A percentile compares a stretch with the other conserved stretches of the same genome.
Evolutionary conservation across 1,140 invertebrate genomes (phyloP).

Genomic region (Aphelenchoides besseyi): DNA sequence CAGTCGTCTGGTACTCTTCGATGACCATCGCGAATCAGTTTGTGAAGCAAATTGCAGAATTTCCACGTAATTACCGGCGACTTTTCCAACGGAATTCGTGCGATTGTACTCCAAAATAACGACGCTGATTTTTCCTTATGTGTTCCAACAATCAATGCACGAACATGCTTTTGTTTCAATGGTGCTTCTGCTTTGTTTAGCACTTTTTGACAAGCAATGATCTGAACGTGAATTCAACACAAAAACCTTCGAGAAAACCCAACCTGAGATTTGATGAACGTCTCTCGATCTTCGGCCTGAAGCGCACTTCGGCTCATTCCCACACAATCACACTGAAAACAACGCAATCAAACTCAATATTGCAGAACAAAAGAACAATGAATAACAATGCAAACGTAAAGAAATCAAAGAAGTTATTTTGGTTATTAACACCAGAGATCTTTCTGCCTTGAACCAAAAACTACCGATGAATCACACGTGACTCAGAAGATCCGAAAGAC

Average conservation of each 20-base stretch:
- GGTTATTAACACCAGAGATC: no score
- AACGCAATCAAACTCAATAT: not conserved
- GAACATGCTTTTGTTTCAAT: constrained; percentile 61
- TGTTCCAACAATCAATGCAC: constrained; percentile 59
- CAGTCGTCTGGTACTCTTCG: constrained; percentile 36
- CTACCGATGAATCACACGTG: not conserved
- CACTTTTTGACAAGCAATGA: constrained; percentile 58
- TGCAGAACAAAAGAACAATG: not conserved
- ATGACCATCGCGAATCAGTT: constrained; percentile 89
- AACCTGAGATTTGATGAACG: constrained; percentile 51
- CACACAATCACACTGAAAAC: not conserved
- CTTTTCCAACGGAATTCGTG: constrained; percentile 59
- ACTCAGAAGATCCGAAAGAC: not conserved
- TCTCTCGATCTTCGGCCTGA: constrained; percentile 40
- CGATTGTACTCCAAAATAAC: constrained; percentile 59
- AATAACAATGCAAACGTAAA: not conserved
- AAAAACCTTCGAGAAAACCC: constrained; percentile 29
- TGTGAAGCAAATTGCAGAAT: constrained; percentile 94
- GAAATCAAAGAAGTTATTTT: no score
- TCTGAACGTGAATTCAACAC: constrained; percentile 37
- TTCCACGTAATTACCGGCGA: constrained; percentile 90
- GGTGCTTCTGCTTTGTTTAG: constrained; percentile 58
- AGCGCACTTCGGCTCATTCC: constrained; percentile 38
- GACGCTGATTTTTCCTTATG: constrained; percentile 57
- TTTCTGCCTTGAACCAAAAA: no score